Percentiles rank a stretch among this genome's conserved stretches.
phyloP scores from a whole-genome alignment of 2,797 vertebrate species.

The Sebastes matsubarae region DNA sequence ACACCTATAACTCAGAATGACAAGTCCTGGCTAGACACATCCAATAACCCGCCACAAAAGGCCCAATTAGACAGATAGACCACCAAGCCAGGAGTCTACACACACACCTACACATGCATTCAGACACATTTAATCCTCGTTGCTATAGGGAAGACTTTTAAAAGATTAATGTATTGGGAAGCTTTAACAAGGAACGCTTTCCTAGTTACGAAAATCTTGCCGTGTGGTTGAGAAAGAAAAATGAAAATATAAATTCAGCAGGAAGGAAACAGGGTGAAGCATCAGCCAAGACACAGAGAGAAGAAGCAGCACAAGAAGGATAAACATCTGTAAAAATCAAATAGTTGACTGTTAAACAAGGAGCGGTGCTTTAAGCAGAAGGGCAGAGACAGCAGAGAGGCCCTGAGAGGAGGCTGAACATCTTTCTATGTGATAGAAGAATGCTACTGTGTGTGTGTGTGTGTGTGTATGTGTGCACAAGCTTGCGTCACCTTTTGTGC shows the following conservation, averaged over 20 bases:
- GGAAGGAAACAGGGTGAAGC: conserved; percentile 5
- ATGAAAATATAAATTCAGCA: not conserved
- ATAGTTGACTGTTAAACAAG: conserved; percentile 13
- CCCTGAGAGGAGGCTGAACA: conserved; percentile 3
- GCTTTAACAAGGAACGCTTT: not conserved
- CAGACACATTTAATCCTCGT: conserved; percentile 41
- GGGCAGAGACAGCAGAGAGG: conserved; percentile 17
- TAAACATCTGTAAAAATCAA: conserved; percentile 12
- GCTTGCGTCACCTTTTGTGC: conserved; percentile 66
- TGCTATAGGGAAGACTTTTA: conserved; percentile 3
- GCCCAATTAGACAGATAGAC: conserved; percentile 8
- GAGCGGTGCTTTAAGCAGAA: conserved; percentile 10
- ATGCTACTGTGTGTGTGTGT: conserved; percentile 36
- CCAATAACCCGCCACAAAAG: conserved; percentile 2
- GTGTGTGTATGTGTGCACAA: conserved; percentile 36
- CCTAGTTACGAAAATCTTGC: not conserved
- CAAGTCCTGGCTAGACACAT: conserved; percentile 34
- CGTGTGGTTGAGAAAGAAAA: not conserved
- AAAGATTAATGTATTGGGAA: conserved; percentile 12
- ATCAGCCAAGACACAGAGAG: not conserved
- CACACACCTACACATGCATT: conserved; percentile 17
- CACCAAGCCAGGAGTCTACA: conserved; percentile 23
- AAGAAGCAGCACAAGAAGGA: not conserved
- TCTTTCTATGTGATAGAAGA: conserved; percentile 33
- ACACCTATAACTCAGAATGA: not conserved